Base-by-base conservation (phyloP, 1,140 invertebrate species). In the Mylabris phalerata region DNA sequence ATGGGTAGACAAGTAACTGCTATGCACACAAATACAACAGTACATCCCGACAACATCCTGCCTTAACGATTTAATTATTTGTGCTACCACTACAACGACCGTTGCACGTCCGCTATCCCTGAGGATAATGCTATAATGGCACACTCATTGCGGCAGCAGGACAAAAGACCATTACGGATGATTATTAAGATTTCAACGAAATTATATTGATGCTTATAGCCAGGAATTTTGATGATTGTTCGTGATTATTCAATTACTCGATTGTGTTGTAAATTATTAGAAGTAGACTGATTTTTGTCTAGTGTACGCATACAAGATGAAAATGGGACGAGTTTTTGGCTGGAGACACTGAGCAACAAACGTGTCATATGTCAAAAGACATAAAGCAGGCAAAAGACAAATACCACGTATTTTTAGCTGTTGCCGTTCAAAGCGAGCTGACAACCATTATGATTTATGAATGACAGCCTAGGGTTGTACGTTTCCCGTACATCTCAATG, bases 361-460 rank as follows among this genome's bases (percentile, higher is more conserved):
- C 46, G 54, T 66, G 64, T 66, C 63, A 67, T 57, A 61, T 60
- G 61, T 66, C 61, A 65, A 58, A 66, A 66, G 64, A 63, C 55
- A 64, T 60, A 61, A 62, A 59, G 61, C 57, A 52, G 50, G 50
- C 55, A 59, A 57, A 67, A 65, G 60, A 65, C 65, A 67, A 67
- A 67, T 66, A 32, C 32, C 32, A 66, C 61, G 58, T 64, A 66
- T 68, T 66, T 66, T 66, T 68, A 64, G 60, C 48, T 32, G 43
- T 57, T 48, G 54, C 45, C 57, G 57, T 56, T 61, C 19, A 59
- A 65, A 64, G 61, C 63, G 54, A 63, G 56, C 61, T 60, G 66
- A 66, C 66, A 67, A 55, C 48, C 60, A 59, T 64, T 60, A 66
- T 69, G 67, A 69, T 69, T 69, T 69, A 69, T 66, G 66, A 67